Evolutionary conservation across 2,888 invertebrate species (phyloP).

Genomic region (Zaprionus lineosus): DNA sequence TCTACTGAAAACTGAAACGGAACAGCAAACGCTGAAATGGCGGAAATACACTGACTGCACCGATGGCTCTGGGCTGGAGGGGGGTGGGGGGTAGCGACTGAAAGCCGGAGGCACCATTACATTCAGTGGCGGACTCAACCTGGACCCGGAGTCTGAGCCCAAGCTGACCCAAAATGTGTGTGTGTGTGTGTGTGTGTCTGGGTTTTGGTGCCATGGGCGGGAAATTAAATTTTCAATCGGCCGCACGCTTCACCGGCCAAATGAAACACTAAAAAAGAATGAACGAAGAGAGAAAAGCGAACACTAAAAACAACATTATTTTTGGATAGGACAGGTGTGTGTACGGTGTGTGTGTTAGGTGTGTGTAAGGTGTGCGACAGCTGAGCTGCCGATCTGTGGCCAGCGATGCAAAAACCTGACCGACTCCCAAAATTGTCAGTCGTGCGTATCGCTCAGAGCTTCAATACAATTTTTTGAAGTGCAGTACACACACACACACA

Average conservation of each 20-base stretch:
- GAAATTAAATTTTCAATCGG: slow-evolving; percentile 78
- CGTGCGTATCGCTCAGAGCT: slow-evolving; percentile 24
- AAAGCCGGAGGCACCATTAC: neutral
- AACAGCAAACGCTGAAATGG: slow-evolving; percentile 47
- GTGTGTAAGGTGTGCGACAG: slow-evolving; percentile 22
- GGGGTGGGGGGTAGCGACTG: neutral
- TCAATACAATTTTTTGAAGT: slow-evolving; percentile 8
- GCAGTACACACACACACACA: neutral
- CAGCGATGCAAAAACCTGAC: slow-evolving; percentile 24
- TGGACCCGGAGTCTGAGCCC: neutral
- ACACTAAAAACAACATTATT: neutral
- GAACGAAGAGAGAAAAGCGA: slow-evolving; percentile 7
- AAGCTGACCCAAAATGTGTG: too few relatives aligned
- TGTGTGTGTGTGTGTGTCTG: slow-evolving; percentile 20
- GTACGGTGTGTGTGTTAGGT: neutral
- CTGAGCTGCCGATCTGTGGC: slow-evolving; percentile 44
- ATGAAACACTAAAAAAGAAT: slow-evolving; percentile 35
- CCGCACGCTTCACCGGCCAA: slow-evolving; percentile 59
- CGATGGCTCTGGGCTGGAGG: neutral
- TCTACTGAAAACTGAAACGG: slow-evolving; percentile 39
- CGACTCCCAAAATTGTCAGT: slow-evolving; percentile 20
- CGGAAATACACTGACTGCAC: slow-evolving; percentile 64
- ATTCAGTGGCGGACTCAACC: neutral
- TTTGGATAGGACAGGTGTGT: slow-evolving; percentile 10
- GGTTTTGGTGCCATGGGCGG: slow-evolving; percentile 57